phyloP scores from a whole-genome alignment of 2,888 invertebrate species.

The Caprella mutica region DNA sequence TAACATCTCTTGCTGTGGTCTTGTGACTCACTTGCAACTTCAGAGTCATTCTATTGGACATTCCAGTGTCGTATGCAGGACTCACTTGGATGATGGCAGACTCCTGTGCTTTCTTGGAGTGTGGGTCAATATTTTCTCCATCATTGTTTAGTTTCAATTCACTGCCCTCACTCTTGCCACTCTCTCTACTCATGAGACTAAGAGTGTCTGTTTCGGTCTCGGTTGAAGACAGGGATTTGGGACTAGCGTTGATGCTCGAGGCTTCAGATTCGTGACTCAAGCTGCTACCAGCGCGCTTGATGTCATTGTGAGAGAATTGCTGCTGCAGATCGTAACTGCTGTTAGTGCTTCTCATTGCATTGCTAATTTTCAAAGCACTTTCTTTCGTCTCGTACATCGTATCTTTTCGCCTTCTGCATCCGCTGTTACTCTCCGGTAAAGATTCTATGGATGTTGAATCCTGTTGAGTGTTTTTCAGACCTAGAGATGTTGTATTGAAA shows the following conservation, averaged over 20 bases:
- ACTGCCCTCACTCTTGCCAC: conserved; percentile 20
- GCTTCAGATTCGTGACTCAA: conserved; percentile 34
- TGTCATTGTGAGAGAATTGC: conserved; percentile 13
- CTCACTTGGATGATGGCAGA: conserved; percentile 59
- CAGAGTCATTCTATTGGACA: conserved; percentile 83
- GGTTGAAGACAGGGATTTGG: conserved; percentile 35
- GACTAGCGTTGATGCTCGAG: conserved; percentile 35
- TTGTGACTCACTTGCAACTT: conserved; percentile 84
- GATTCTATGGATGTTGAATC: conserved; percentile 9
- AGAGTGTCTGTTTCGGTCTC: conserved; percentile 35
- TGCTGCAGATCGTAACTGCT: conserved; percentile 26
- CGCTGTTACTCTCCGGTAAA: neutral
- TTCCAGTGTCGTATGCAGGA: conserved; percentile 89
- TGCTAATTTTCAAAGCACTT: neutral
- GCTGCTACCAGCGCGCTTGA: conserved; percentile 29
- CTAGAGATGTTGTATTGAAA: neutral
- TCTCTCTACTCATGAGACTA: conserved; percentile 28
- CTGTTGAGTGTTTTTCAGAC: too few species aligned
- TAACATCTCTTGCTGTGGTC: conserved; percentile 88
- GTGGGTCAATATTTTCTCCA: conserved; percentile 16
- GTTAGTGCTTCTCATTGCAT: conserved; percentile 6
- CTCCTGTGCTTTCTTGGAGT: conserved; percentile 16
- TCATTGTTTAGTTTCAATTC: conserved; percentile 22
- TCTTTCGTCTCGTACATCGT: neutral
- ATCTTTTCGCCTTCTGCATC: neutral